phyloP scores from a whole-genome alignment of 2,888 invertebrate genomes.

The Torymus tubicola region DNA sequence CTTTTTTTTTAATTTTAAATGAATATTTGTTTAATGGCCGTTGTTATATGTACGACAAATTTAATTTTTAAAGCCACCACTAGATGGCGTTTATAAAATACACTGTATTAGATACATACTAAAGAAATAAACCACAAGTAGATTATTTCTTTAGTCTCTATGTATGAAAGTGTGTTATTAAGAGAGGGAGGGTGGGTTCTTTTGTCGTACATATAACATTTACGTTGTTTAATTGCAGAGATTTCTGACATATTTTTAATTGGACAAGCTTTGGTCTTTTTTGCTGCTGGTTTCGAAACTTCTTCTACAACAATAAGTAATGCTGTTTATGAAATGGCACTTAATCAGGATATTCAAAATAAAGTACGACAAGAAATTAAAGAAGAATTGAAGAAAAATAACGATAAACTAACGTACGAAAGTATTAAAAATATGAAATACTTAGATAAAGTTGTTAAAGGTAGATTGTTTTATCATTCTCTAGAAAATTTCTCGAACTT shows the following conservation, averaged over 20 bases:
- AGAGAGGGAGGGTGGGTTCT: too few relatives aligned
- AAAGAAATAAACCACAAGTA: too few relatives aligned
- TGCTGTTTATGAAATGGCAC: slow-evolving; percentile 74
- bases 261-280: slow-evolving; percentile 76
- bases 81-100: too few relatives aligned
- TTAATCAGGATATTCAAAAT: slow-evolving; percentile 73
- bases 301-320: slow-evolving; percentile 76
- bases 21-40: too few relatives aligned
- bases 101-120: too few relatives aligned
- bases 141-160: too few relatives aligned
- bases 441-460: slow-evolving; percentile 73
- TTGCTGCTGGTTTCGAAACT: slow-evolving; percentile 77
- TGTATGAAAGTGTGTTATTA: too few relatives aligned
- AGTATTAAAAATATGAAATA: slow-evolving; percentile 74
- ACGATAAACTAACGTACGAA: slow-evolving; percentile 73
- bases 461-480: slow-evolving; percentile 59
- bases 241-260: slow-evolving; percentile 72
- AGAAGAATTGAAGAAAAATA: slow-evolving; percentile 63
- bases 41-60: too few relatives aligned
- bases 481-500: too few relatives aligned
- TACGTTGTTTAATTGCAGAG: slow-evolving; percentile 62
- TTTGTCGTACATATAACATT: too few relatives aligned
- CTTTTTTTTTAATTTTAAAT: too few relatives aligned
- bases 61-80: too few relatives aligned
- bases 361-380: slow-evolving; percentile 73